Evolutionary conservation across 2,113 vertebrate genomes (phyloP).

Genomic region (Ellobius talpinus): DNA sequence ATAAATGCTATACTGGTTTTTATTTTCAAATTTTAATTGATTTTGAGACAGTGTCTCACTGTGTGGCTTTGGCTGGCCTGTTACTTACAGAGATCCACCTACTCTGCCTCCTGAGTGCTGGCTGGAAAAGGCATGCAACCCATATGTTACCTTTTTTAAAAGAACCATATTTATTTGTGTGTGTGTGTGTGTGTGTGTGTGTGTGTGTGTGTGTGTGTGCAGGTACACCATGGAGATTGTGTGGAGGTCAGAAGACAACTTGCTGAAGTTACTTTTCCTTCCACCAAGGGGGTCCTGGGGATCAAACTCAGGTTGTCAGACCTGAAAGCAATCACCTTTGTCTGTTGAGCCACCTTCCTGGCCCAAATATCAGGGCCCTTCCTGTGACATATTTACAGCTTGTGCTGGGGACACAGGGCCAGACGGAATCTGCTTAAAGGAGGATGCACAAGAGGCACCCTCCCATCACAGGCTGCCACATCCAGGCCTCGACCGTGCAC

Average conservation of each 20-base stretch:
- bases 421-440: background rate
- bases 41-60: background rate
- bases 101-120: background rate
- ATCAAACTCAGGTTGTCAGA: background rate
- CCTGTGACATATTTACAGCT: background rate
- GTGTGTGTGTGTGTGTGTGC: background rate
- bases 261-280: background rate
- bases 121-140: background rate
- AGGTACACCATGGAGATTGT: no score
- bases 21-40: background rate
- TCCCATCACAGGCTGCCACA: background rate
- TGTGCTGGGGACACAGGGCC: background rate
- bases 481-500: background rate
- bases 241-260: background rate
- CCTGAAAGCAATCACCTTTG: no score
- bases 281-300: background rate
- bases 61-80: background rate
- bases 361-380: background rate
- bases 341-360: background rate
- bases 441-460: fast-evolving
- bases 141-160: background rate
- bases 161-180: background rate
- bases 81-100: background rate
- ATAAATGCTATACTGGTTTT: background rate
- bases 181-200: background rate